Evolutionary conservation across 2,113 vertebrate genomes (phyloP).

Genomic region (Fukomys damarensis): DNA sequence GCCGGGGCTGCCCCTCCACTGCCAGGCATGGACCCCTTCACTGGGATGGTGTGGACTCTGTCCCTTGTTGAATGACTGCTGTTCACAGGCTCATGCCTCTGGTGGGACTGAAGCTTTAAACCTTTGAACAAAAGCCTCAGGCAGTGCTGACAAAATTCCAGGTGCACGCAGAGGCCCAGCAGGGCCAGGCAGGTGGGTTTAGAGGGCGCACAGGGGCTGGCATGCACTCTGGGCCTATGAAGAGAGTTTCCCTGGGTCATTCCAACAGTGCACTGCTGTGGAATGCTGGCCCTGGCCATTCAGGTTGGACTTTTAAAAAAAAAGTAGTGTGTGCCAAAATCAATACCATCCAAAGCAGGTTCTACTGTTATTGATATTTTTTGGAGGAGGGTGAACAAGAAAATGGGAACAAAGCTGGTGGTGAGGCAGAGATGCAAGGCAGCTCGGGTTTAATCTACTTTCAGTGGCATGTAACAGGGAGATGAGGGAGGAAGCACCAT

Average conservation of each 20-base stretch:
- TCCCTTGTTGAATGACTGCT: fast-evolving
- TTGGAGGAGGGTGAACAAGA: background rate
- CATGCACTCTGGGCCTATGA: fast-evolving
- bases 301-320: background rate
- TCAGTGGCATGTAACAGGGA: fast-evolving
- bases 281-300: fast-evolving
- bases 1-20: fast-evolving
- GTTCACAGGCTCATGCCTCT: background rate
- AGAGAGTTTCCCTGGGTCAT: fast-evolving
- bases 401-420: background rate
- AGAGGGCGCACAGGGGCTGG: fast-evolving
- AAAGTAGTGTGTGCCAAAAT: background rate
- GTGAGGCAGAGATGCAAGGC: fast-evolving
- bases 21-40: background rate
- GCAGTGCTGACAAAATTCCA: fast-evolving
- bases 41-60: too few relatives aligned
- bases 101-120: background rate
- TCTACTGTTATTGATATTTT: background rate
- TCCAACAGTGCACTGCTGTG: fast-evolving
- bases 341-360: fast-evolving
- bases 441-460: fast-evolving
- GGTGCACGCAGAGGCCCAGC: fast-evolving
- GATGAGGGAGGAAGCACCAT: fast-evolving
- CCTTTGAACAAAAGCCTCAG: background rate
- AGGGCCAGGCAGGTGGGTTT: too few relatives aligned